Evolutionary conservation across 1,140 invertebrate genomes (phyloP), one percentile per base, ranked within the genome.

Genomic region (Pachypsylla venusta): DNA sequence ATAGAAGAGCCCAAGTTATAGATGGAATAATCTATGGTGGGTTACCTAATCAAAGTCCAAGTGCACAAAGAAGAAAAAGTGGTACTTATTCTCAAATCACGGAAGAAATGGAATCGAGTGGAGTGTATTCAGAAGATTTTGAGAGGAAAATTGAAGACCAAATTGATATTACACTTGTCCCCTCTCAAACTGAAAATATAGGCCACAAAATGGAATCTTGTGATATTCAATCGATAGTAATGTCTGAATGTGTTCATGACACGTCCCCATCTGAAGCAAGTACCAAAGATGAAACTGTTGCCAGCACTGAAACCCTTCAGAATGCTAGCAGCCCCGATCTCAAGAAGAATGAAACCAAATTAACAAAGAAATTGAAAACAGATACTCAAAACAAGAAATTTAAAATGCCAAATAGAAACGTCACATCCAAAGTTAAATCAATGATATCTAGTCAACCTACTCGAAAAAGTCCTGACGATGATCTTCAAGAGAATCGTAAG

Each of bases 71-170:
- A 70, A 73, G 61, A 79, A 82, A 64, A 79, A 80, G 66, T 89
- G 89, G 87, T 86, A 89, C 64, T 65, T 71, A 56, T 24, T 54
- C 35, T 26, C 55, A 30, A 14, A 73, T 71, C 57, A 71, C 73
- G 61, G 80, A 82, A 64, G 80, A 80, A 66, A 89, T 89, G 87
- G 87, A 89, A 67, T 90, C 86, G 0, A 88, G 85, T 64, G 87
- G 87, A 0, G 81, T 90, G 16, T 89, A 87, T 64, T 89, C 87
- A 0, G 87, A 35, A 10, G 54, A 55, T 55, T 2, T 25, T 7
- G 54, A 27, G n/a, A 14, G 26, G 14, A 55, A 55, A 55, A 55
- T 55, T 22, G 58, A 60, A 40, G 22, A 26, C 56, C 24, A 40
- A 27, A 2, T 59, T 60, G 56, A 39, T 24, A 2, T 25, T 42